Evolutionary conservation across 2,797 vertebrate genomes (phyloP), one percentile per base, ranked within the genome.

Genomic region (Sebastes vulpes): DNA sequence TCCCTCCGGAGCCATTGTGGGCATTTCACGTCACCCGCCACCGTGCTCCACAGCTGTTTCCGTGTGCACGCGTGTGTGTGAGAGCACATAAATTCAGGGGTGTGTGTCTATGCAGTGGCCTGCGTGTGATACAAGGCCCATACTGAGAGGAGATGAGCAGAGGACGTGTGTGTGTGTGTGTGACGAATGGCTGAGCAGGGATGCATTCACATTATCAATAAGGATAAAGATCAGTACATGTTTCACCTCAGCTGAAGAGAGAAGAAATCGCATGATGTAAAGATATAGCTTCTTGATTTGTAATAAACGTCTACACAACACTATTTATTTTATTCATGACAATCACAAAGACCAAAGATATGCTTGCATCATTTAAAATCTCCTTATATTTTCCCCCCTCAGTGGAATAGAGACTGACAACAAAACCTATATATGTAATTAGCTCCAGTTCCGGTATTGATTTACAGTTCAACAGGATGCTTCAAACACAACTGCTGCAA

Each of bases 1-100:
- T 94, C 91, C 90, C 86, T 85, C 84, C 48, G 86, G 87, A 91
- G 87, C 88, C 87, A 88, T 92, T 93, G 87, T 90, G 87, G 84
- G 81, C 72, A 91, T 87, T 94, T 94, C 91, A 91, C 76, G 32
- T 92, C 84, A 87, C 35, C 72, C 64, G 38, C 75, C 77, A 82
- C 84, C 28, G 29, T 87, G 86, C 84, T 90, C 72, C 80, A 83
- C 90, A 89, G 88, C 82, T 89, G 89, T 79, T 79, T 89, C 73
- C 81, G 63, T 59, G 72, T 65, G 83, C 58, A 23, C 64, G 76
- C 32, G 72, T 81, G 77, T 75, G 58, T 67, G 58, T 64, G 82
- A 35, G 32, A 50, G 68, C 35, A 84, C 67, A 84, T 83, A 79
- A 70, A 91, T 86, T 83, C 35, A 61, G 21, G 21, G 50, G 26